Evolutionary conservation across 2,113 vertebrate genomes (phyloP).

Genomic region (Bos indicus): DNA sequence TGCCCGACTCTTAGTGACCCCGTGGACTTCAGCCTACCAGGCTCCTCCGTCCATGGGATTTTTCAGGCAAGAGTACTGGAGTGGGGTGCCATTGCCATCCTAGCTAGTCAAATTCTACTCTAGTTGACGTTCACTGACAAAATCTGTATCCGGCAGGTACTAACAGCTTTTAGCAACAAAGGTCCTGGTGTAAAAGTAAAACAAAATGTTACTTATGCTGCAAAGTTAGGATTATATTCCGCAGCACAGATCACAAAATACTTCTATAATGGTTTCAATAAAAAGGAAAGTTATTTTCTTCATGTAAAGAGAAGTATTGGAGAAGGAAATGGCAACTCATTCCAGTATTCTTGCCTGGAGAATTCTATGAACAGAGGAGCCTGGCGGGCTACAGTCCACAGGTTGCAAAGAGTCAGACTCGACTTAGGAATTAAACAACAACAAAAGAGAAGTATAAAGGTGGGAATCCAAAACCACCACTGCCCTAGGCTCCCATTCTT

Average conservation of each 20-base stretch:
- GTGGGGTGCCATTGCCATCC: neutral
- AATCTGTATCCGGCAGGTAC: neutral
- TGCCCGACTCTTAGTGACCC: too few relatives aligned
- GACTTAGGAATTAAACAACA: neutral
- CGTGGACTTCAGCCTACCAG: too few relatives aligned
- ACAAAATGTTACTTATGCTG: neutral
- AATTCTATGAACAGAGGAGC: neutral
- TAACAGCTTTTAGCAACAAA: neutral
- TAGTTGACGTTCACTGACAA: neutral
- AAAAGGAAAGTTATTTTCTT: neutral
- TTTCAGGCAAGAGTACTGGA: too few relatives aligned
- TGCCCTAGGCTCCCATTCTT: neutral
- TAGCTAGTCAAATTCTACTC: neutral
- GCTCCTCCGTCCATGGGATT: too few relatives aligned
- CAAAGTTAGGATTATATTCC: neutral
- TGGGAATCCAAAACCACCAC: neutral
- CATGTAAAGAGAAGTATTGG: neutral
- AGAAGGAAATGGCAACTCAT: neutral
- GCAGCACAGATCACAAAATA: neutral
- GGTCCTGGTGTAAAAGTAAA: neutral
- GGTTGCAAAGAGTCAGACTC: neutral
- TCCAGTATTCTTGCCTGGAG: neutral
- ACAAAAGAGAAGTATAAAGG: neutral
- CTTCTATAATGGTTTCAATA: neutral
- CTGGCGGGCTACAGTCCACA: neutral